phyloP scores from a whole-genome alignment of 2,113 vertebrate species.

The Sceloporus undulatus region DNA sequence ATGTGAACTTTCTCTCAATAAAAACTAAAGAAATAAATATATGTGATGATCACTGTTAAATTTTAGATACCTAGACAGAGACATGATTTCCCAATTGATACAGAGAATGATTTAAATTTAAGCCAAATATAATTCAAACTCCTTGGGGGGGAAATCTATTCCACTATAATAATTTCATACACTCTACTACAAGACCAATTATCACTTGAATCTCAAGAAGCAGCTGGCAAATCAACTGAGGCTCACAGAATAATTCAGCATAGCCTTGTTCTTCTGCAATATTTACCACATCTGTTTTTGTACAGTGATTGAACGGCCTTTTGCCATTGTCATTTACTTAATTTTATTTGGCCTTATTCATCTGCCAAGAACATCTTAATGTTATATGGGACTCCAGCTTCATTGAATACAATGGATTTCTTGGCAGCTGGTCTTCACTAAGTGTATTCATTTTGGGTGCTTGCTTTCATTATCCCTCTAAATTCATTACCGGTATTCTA shows the following conservation, averaged over 20 bases:
- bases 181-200: not conserved
- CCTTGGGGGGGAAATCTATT: not conserved
- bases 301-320: slow-evolving; percentile 51
- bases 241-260: not conserved
- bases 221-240: slow-evolving; percentile 26
- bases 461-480: not conserved
- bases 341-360: slow-evolving; percentile 45
- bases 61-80: not conserved
- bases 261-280: slow-evolving; percentile 29
- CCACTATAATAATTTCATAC: not conserved
- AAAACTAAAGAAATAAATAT: not conserved
- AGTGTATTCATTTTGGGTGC: slow-evolving; percentile 10
- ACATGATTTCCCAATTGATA: not conserved
- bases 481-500: not conserved
- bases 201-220: slow-evolving; percentile 32
- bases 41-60: not conserved
- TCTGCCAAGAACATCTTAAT: slow-evolving; percentile 58
- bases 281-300: slow-evolving; percentile 20
- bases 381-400: slow-evolving; percentile 36
- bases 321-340: slow-evolving; percentile 58
- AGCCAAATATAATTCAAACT: not conserved
- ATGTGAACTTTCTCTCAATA: not conserved
- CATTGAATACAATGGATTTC: not conserved
- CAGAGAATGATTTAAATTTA: not conserved
- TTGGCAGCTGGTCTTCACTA: not conserved